A percentile compares a stretch with the other conserved stretches of the same genome.
phyloP scores from a whole-genome alignment of 2,888 invertebrate species.

The Mesorhabditis sp. region DNA sequence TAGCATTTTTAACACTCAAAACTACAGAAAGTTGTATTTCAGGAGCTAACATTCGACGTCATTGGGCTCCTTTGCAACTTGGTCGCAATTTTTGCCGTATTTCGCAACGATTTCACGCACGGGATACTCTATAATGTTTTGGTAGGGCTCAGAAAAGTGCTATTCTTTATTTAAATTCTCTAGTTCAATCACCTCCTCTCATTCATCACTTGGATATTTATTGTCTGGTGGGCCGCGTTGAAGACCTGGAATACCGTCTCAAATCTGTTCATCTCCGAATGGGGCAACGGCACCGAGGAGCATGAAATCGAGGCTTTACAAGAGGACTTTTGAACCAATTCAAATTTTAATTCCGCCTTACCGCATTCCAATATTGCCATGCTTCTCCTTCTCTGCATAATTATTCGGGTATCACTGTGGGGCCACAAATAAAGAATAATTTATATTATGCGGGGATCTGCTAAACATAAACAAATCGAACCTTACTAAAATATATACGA shows the following conservation, averaged over 20 bases:
- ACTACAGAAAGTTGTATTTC: not conserved
- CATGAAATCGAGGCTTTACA: not conserved
- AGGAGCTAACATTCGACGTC: not conserved
- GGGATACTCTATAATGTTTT: conserved; percentile 1
- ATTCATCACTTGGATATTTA: not conserved
- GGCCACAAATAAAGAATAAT: no score
- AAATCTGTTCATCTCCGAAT: conserved; percentile 4
- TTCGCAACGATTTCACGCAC: not conserved
- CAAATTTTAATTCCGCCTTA: not conserved
- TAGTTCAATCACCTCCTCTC: conserved; percentile 6
- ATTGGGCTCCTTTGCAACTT: not conserved
- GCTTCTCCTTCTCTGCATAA: no score
- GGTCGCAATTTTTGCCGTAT: not conserved
- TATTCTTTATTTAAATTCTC: not conserved
- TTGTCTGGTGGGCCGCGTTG: not conserved
- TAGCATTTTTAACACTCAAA: not conserved
- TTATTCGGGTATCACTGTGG: no score
- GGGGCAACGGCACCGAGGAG: not conserved
- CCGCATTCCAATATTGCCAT: no score
- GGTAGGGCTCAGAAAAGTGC: not conserved
- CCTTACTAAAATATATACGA: no score
- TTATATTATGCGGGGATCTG: no score
- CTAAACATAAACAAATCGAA: no score
- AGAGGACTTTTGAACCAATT: not conserved
- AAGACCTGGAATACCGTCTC: not conserved